These are phyloP conservation scores for Panonychus citri DNA, from an alignment of 1,140 invertebrate genomes.

Conservation along the genomic window DNA sequence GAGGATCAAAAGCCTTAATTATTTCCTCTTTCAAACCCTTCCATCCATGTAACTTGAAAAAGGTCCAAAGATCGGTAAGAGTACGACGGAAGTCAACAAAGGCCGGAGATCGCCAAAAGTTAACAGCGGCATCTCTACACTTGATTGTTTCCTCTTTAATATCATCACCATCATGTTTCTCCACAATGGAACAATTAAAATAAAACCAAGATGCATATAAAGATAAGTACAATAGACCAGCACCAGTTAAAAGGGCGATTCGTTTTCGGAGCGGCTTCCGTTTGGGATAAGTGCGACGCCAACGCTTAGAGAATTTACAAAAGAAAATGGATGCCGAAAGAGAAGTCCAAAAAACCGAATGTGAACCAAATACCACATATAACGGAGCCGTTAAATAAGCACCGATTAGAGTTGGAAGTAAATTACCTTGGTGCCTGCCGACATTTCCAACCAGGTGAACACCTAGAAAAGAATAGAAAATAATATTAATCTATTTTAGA, in stretches of 20 bases:
- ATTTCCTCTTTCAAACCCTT: slow-evolving; percentile 55
- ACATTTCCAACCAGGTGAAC: slow-evolving; percentile 74
- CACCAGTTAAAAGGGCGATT: slow-evolving; percentile 28
- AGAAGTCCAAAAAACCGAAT: slow-evolving; percentile 20
- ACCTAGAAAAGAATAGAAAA: slow-evolving; percentile 32
- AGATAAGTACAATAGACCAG: slow-evolving; percentile 39
- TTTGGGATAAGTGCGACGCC: slow-evolving; percentile 37
- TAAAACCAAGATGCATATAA: slow-evolving; percentile 56
- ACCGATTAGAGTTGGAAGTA: slow-evolving; percentile 39
- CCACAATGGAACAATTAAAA: slow-evolving; percentile 56
- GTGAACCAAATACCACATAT: slow-evolving; percentile 35
- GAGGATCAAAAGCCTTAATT: slow-evolving; percentile 53
- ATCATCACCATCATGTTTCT: slow-evolving; percentile 30
- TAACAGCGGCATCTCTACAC: slow-evolving; percentile 55
- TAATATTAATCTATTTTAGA: no score
- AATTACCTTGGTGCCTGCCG: slow-evolving; percentile 43
- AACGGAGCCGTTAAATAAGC: slow-evolving; percentile 37
- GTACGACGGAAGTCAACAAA: slow-evolving; percentile 47
- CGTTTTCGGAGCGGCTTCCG: slow-evolving; percentile 24
- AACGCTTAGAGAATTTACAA: slow-evolving; percentile 38
- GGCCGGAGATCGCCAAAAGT: slow-evolving; percentile 67
- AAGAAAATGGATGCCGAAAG: slow-evolving; percentile 11
- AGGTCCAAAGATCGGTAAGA: slow-evolving; percentile 44
- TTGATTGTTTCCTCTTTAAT: slow-evolving; percentile 59
- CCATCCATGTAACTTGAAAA: slow-evolving; percentile 53